phyloP scores from a whole-genome alignment of 2,888 invertebrate genomes.

The Rhagonycha fulva region DNA sequence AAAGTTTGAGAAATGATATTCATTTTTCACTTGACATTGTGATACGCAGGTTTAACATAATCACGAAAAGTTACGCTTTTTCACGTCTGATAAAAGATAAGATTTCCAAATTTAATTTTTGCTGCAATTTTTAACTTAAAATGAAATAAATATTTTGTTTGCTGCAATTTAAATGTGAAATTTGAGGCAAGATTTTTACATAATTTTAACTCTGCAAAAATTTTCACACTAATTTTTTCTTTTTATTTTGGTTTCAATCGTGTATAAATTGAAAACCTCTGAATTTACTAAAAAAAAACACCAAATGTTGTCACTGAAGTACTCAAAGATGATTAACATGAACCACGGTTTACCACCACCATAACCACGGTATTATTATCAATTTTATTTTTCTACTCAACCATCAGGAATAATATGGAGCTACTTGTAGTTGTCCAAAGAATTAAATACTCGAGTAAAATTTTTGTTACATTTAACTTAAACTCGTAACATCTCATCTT shows the following conservation, averaged over 20 bases:
- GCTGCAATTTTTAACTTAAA: slow-evolving; percentile 11
- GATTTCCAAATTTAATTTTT: slow-evolving; percentile 10
- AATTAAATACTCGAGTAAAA: too few relatives aligned
- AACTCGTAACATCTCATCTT: too few relatives aligned
- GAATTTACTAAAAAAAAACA: not conserved
- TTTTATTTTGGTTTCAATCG: not conserved
- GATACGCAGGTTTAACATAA: slow-evolving; percentile 32
- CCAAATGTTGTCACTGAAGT: too few relatives aligned
- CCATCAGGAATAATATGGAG: too few relatives aligned
- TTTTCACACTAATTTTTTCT: not conserved
- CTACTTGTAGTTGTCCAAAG: too few relatives aligned
- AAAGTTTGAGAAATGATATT: slow-evolving; percentile 30
- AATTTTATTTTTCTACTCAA: too few relatives aligned
- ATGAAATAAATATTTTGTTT: slow-evolving; percentile 12
- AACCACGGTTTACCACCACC: too few relatives aligned
- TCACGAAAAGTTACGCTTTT: slow-evolving; percentile 31
- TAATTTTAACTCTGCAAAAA: not conserved
- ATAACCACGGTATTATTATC: too few relatives aligned
- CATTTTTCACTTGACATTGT: slow-evolving; percentile 29
- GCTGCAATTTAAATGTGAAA: not conserved
- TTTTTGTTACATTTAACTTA: too few relatives aligned
- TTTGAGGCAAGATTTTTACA: not conserved
- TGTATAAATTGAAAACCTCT: not conserved
- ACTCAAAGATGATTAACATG: too few relatives aligned
- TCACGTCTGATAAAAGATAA: slow-evolving; percentile 24